phyloP scores from a whole-genome alignment of 1,140 invertebrate genomes.

The Sycophila sp. region DNA sequence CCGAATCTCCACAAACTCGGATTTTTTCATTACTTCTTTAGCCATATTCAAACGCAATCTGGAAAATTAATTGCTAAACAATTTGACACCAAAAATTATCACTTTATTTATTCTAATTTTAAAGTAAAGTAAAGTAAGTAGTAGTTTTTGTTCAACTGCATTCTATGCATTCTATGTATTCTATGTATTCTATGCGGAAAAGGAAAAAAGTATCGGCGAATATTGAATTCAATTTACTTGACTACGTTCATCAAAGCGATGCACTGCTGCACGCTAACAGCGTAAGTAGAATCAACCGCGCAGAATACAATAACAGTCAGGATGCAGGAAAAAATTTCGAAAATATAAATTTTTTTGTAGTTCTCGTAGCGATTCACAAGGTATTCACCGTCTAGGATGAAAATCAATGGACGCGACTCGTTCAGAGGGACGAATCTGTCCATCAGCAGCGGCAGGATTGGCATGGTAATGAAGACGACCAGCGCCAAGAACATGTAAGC shows the following conservation, averaged over 20 bases:
- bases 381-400: neutral
- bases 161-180: too few relatives aligned
- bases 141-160: too few relatives aligned
- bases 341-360: neutral
- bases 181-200: too few relatives aligned
- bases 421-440: neutral
- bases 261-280: neutral
- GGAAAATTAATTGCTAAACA: too few relatives aligned
- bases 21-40: too few relatives aligned
- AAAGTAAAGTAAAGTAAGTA: too few relatives aligned
- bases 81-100: too few relatives aligned
- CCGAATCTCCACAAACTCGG: too few relatives aligned
- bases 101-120: too few relatives aligned
- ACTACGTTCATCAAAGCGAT: neutral
- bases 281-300: neutral
- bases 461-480: neutral
- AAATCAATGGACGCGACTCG: neutral
- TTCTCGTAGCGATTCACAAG: neutral
- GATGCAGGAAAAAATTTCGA: neutral
- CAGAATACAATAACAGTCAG: neutral
- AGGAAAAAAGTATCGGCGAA: too few relatives aligned
- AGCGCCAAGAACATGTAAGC: neutral
- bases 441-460: neutral
- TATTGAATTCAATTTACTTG: slow-evolving; percentile 5
- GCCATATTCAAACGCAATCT: too few relatives aligned